A percentile compares a stretch with the other conserved stretches of the same genome.
Conservation (phyloP, 2,888 invertebrate genomes). For the Nesidiocoris tenuis region DNA sequence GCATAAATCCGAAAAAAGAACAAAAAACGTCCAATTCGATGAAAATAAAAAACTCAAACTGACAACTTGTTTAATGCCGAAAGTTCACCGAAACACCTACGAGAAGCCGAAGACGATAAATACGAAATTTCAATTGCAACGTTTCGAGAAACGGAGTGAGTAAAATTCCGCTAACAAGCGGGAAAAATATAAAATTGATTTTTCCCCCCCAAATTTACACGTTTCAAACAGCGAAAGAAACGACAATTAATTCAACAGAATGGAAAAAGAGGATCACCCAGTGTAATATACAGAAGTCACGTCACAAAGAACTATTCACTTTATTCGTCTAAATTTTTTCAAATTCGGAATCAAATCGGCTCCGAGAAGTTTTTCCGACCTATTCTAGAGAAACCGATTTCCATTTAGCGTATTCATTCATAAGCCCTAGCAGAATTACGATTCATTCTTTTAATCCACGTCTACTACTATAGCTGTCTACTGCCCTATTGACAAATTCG, state of each 20-base stretch:
- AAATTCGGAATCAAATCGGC: neutral
- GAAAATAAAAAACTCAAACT: neutral
- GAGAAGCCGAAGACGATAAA: neutral
- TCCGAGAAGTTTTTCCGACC: neutral
- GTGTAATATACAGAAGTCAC: neutral
- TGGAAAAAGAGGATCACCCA: too few species aligned
- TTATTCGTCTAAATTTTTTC: neutral
- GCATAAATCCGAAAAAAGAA: conserved; percentile 34
- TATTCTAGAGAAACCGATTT: too few species aligned
- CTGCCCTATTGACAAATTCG: neutral
- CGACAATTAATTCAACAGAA: too few species aligned
- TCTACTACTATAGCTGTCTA: neutral
- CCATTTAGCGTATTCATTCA: neutral
- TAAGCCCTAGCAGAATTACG: neutral
- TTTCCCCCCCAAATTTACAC: neutral
- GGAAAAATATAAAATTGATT: neutral
- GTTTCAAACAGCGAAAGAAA: too few species aligned
- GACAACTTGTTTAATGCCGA: neutral
- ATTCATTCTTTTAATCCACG: neutral
- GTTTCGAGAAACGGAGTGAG: neutral
- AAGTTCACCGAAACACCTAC: neutral
- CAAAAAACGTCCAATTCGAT: neutral
- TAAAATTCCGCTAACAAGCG: neutral
- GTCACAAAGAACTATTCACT: neutral
- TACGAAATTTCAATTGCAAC: neutral